Evolutionary conservation across 2,113 vertebrate genomes (phyloP).

Genomic region (Halcyon malimbica): DNA sequence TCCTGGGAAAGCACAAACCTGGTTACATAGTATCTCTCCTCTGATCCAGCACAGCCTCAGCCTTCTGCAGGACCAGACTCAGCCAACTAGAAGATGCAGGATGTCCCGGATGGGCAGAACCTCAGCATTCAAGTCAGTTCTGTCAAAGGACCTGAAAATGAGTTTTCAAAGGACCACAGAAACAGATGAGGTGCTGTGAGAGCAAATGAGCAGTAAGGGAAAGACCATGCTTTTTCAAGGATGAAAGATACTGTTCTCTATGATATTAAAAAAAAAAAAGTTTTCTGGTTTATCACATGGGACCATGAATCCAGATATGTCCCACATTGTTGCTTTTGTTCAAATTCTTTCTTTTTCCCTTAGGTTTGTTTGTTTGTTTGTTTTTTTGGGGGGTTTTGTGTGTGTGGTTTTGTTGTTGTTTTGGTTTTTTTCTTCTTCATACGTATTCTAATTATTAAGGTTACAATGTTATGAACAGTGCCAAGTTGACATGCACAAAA

Average conservation of each 20-base stretch:
- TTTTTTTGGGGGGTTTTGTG: too few relatives aligned
- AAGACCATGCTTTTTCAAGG: background rate
- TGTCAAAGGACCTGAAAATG: background rate
- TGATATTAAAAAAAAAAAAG: background rate
- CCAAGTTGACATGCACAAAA: background rate
- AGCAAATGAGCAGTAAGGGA: background rate
- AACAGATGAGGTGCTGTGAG: background rate
- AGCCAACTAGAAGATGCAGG: background rate
- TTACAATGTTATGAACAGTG: background rate
- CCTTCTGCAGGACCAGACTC: accelerated
- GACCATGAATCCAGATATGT: background rate
- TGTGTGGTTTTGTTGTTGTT: too few relatives aligned
- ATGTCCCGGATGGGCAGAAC: background rate
- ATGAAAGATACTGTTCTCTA: background rate
- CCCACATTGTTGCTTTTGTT: background rate
- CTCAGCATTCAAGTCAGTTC: background rate
- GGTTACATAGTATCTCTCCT: background rate
- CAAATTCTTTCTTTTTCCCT: background rate
- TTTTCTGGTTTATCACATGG: background rate
- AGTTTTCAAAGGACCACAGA: background rate
- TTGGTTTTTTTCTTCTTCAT: background rate
- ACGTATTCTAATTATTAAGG: background rate
- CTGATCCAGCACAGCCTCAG: background rate
- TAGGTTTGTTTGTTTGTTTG: background rate
- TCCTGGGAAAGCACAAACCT: background rate